Percentiles rank a stretch among this genome's conserved stretches.
Conservation (phyloP, 2,113 vertebrate species). For the Natator depressus region DNA sequence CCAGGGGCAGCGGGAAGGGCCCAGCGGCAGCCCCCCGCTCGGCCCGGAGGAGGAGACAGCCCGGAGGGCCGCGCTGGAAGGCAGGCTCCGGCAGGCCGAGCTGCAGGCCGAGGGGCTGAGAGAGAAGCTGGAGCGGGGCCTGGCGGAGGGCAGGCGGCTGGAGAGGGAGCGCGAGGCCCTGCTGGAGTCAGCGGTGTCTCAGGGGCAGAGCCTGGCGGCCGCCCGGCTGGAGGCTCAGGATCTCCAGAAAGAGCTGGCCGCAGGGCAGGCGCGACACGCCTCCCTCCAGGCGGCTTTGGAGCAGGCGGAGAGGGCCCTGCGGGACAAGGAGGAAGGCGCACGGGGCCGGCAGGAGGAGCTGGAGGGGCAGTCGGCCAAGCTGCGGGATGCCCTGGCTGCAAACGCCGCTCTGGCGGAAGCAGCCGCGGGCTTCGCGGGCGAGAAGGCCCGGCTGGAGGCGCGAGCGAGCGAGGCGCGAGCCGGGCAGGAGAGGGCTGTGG, state of each 20-base stretch:
- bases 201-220: not conserved
- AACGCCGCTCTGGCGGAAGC: not conserved
- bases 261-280: not conserved
- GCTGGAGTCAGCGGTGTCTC: not conserved
- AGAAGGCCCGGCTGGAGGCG: not conserved
- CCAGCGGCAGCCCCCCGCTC: not conserved
- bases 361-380: not conserved
- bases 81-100: not conserved
- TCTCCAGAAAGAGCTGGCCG: not conserved
- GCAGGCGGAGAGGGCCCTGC: not conserved
- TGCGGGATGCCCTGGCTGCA: not conserved
- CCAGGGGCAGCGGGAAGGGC: not conserved
- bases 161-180: not conserved
- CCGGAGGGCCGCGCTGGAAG: not conserved
- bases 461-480: rapidly evolving
- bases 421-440: not conserved
- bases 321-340: not conserved
- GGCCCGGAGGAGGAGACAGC: not conserved
- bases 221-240: not conserved
- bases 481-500: not conserved
- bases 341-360: not conserved
- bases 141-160: not conserved
- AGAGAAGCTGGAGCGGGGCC: not conserved
- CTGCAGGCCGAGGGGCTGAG: not conserved
- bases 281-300: not conserved